Evolutionary conservation across 2,113 vertebrate species (phyloP), one percentile per base, ranked within the genome.

Genomic region (Nipponia nippon): DNA sequence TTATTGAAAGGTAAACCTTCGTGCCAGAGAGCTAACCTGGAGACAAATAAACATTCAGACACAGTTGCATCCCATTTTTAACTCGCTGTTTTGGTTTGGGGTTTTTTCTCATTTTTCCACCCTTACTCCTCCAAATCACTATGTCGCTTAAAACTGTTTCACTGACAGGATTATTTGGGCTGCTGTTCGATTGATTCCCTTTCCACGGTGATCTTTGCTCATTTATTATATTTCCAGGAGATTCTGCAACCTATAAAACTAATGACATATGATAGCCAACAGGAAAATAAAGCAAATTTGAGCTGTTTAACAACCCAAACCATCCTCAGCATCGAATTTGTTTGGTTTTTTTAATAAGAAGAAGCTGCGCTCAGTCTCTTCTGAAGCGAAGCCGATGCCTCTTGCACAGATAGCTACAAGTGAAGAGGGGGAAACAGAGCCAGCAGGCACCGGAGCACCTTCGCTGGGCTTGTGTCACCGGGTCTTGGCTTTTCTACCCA

Each of bases 331-430:
- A 71, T 36, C 49, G 16, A 23, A 34, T 62, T 58, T n/a, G 6
- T n/a, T 44, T 3, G 20, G 38, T 38, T 66, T 67, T 53, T 40
- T 77, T 23, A 2, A 52, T 56, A 49, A 78, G 47, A 38, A 19
- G 38, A 49, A 77, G 58, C 80, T 30, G 53, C 69, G 22, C 49
- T 65, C 38, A 1, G 21, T 52, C 67, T 61, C 8, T 63, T 12
- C 16, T 0, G 11, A 71, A 61, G 56, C 2, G 32, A 53, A 69
- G 70, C 75, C 1, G 6, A 29, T 16, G 17, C 53, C 73, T 88
- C 84, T 70, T n/a, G 65, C 92, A 42, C 62, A 56, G 70, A 52
- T 0, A 97, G 90, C 93, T 72, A 95, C 93, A 96, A 90, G 94
- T 91, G 95, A 81, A 32, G 30, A 79, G 56, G 49, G 59, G 50